phyloP scores from a whole-genome alignment of 2,113 vertebrate genomes.

The Martes martes region DNA sequence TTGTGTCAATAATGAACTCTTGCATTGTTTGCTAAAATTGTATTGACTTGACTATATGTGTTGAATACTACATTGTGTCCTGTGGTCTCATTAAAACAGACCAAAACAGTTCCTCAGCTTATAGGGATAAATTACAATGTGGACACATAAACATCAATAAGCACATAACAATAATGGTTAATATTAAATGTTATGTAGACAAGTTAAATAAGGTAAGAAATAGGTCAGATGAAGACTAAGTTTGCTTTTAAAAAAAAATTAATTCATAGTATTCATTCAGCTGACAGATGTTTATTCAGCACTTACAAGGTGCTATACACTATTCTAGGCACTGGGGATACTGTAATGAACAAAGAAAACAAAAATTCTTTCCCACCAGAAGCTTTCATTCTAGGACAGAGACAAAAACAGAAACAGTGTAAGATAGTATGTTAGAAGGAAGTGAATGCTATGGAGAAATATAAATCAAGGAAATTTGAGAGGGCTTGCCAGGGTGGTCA shows the following conservation, averaged over 20 bases:
- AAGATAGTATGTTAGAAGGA: neutral
- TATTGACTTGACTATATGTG: neutral
- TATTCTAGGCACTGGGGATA: neutral
- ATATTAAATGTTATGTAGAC: neutral
- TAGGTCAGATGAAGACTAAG: neutral
- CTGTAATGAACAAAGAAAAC: neutral
- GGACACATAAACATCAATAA: neutral
- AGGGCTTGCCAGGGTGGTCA: neutral
- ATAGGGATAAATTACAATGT: neutral
- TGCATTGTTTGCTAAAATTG: neutral
- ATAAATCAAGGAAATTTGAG: neutral
- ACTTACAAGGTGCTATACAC: neutral
- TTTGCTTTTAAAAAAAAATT: neutral
- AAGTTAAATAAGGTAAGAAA: neutral
- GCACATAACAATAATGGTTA: neutral
- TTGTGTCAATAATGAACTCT: neutral
- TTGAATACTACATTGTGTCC: neutral
- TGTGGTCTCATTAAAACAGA: neutral
- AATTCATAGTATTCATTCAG: neutral
- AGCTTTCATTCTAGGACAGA: neutral
- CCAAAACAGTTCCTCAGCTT: neutral
- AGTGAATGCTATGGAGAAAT: neutral
- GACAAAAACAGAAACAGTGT: neutral
- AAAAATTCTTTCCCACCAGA: neutral
- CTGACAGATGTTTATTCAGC: neutral